Base-by-base conservation (phyloP, 2,888 invertebrate genomes). In the Diogma glabrata region DNA sequence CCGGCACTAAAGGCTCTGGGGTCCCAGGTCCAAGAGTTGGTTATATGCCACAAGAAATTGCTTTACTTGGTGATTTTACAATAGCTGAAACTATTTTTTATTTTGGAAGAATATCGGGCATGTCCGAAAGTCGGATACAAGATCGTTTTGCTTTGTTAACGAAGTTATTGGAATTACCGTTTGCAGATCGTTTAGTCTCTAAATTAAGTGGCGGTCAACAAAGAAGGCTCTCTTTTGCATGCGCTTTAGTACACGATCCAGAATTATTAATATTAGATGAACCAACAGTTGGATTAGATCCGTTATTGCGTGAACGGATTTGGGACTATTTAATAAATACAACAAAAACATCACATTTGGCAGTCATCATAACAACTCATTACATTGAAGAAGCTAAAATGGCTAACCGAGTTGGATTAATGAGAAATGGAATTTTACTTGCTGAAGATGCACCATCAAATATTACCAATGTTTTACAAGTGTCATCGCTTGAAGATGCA, bases 241-340 rank as follows among this genome's bases (percentile, higher is more conserved):
- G 87, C 5, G 89, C 93, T 1, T 71, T 94, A 63, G 78, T 94
- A 0, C 92, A 93, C 63, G 85, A 84, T 58, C 93, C 94, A 0
- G 87, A 91, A 65, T 69, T 94, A 24, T 72, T 94, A 23, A 91
- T 94, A 54, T 69, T 94, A 60, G 94, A 94, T 63, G 94, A 94
- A 64, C 93, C 93, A 0, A 94, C 93, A 0, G 93, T 92, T n/a
- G 94, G 93, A 0, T 75, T 94, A 53, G 94, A 94, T 72, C 93
- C 93, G 1, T 77, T 93, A 56, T 70, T 94, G 50, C 76, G 90
- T 66, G 85, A 87, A 67, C 81, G 92, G 62, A 93, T 94, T 62
- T 94, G 94, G 94, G 78, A 85, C 54, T 84, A 87, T 67, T 72
- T 94, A 51, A 75, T 83, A 4, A 80, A 83, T 54, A 73, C 88